Evolutionary conservation across 2,888 invertebrate species (phyloP), one percentile per base, ranked within the genome.

Genomic region (Napeogenes sylphis): DNA sequence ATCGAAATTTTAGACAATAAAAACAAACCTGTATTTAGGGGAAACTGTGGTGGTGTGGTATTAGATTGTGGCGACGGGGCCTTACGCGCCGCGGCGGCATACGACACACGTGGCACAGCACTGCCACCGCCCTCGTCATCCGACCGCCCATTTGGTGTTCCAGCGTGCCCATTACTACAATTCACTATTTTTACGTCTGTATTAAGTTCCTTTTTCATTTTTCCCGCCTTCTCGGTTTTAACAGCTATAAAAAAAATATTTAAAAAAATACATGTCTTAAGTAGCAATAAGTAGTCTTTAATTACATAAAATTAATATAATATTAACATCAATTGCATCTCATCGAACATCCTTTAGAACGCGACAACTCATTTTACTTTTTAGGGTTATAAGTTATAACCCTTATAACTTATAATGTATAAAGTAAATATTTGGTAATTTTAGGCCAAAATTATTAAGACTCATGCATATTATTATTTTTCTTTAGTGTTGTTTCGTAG

Each of bases 41-140:
- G 82, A 75, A 83, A 87, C 71, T 83, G 80, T 70, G 82, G 79
- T 67, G 84, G 79, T 66, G 80, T 78, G 76, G 72, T 80, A 74
- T 78, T 83, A 72, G 77, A 74, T 66, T 82, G 86, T 67, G 90
- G 88, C 64, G 88, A 87, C 63, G 82, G 78, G 58, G 86, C 86
- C 75, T 90, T 90, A 73, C 76, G 75, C 66, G 89, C 87, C 33
- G 87, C 90, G 61, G 90, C 90, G 56, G 90, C 90, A 72, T 88
- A 89, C 14, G 90, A 88, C 56, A 87, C 87, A 69, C 83, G 84
- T 67, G 85, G 84, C 58, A 79, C 62, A 30, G 75, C 70, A 55
- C 70, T 75, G 67, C 81, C 82, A 70, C 87, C 87, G 67, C 90
- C 74, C 72, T 90, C 89, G 73, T 90, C 90, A 70, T 88, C 90